Percentiles rank a stretch among this genome's conserved stretches.
phyloP scores from a whole-genome alignment of 2,888 invertebrate genomes.

The Rhogogaster chlorosoma region DNA sequence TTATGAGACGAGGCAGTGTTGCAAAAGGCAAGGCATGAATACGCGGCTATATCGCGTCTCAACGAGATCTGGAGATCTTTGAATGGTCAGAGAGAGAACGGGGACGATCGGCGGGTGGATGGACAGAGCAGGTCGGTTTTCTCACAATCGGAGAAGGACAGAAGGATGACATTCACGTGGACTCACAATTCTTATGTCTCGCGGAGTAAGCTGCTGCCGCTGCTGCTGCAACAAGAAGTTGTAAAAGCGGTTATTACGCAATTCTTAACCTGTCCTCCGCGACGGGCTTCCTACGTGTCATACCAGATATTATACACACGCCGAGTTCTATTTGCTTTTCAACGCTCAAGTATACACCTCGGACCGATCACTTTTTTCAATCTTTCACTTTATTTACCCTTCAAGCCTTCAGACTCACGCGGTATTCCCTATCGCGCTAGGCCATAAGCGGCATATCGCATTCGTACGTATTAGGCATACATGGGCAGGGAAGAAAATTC shows the following conservation, averaged over 20 bases:
- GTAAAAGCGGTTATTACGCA: constrained; percentile 58
- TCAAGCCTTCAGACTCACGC: not conserved
- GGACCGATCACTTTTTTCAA: constrained; percentile 41
- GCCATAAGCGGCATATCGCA: not conserved
- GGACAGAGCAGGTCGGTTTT: not conserved
- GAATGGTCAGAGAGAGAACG: constrained; percentile 3
- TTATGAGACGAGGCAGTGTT: not conserved
- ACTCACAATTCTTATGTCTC: not conserved
- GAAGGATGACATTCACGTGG: constrained; percentile 48
- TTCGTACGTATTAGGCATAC: not conserved
- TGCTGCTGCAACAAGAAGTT: constrained; percentile 48
- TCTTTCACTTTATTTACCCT: not conserved
- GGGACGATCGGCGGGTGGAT: constrained; percentile 9
- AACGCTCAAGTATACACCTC: constrained; percentile 1
- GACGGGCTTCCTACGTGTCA: constrained; percentile 54
- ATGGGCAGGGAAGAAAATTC: not conserved
- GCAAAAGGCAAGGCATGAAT: not conserved
- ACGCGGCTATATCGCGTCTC: not conserved
- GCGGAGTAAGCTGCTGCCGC: constrained; percentile 20
- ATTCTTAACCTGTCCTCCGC: constrained; percentile 53
- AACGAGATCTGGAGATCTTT: constrained; percentile 15
- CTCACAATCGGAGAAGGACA: constrained; percentile 16
- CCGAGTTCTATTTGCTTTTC: constrained; percentile 38
- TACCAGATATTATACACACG: constrained; percentile 18
- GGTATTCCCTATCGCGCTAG: not conserved